Conservation (phyloP, 2,888 invertebrate genomes). For the Spisula solida region DNA sequence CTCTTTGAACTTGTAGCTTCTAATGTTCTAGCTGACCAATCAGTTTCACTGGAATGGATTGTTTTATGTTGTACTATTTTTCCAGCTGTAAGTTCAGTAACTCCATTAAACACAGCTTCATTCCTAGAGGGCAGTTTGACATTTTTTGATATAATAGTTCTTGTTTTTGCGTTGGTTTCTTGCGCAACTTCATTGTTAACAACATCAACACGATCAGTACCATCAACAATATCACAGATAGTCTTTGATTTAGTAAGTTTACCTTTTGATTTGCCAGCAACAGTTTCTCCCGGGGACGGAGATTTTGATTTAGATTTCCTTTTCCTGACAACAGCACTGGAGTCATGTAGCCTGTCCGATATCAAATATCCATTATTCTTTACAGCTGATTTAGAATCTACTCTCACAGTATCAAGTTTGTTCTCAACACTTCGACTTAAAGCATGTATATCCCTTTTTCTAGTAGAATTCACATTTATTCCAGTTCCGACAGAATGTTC, state of each 20-base stretch:
- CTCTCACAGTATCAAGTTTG: background rate
- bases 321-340: background rate
- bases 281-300: slow-evolving; percentile 1
- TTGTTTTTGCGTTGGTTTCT: background rate
- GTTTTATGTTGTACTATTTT: background rate
- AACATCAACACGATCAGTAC: background rate
- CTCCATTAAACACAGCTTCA: slow-evolving; percentile 1
- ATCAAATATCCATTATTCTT: slow-evolving; percentile 48
- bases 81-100: background rate
- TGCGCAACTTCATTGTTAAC: background rate
- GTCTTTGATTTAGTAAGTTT: slow-evolving; percentile 20
- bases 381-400: background rate
- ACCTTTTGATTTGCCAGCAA: background rate
- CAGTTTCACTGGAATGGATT: background rate
- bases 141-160: slow-evolving; percentile 3
- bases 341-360: slow-evolving; percentile 32
- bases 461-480: background rate
- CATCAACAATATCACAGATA: slow-evolving; percentile 19
- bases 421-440: background rate
- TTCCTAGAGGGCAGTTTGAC: background rate
- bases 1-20: background rate
- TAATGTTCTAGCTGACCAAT: slow-evolving; percentile 18
- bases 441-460: background rate
- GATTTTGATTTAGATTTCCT: slow-evolving; percentile 52
- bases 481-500: background rate